Conservation (phyloP, 2,888 invertebrate species). For the Geophilus truncorum region DNA sequence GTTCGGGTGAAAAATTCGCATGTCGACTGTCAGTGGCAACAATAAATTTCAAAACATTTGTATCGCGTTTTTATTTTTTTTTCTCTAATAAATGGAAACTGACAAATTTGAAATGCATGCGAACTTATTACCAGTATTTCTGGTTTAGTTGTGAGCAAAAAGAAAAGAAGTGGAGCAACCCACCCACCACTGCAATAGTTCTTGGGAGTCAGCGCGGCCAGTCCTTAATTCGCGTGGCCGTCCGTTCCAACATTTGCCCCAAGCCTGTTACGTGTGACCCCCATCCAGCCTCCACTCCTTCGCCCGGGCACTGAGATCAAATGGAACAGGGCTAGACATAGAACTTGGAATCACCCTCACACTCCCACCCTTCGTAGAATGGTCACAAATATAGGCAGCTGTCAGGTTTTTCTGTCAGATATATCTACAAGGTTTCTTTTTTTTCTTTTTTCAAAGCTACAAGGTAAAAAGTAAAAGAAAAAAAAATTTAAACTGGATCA, state of each 20-base stretch:
- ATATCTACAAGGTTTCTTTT: neutral
- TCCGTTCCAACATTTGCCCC: constrained; percentile 20
- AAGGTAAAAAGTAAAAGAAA: neutral
- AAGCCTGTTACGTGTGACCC: constrained; percentile 27
- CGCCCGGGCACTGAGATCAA: constrained; percentile 3
- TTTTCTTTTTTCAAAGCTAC: neutral
- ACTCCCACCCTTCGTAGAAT: constrained; percentile 7
- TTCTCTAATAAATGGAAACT: neutral
- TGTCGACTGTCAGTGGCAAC: neutral
- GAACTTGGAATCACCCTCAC: neutral
- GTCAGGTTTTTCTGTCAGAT: constrained; percentile 25
- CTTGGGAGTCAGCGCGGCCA: constrained; percentile 27
- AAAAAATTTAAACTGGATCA: neutral
- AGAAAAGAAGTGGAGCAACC: constrained; percentile 21
- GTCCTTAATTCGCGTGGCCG: constrained; percentile 21
- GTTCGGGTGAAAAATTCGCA: neutral
- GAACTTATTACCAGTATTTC: constrained; percentile 2
- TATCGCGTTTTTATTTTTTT: neutral
- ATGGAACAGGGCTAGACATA: constrained; percentile 16
- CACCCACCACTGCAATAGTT: constrained; percentile 15
- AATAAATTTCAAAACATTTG: neutral
- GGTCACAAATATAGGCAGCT: constrained; percentile 21
- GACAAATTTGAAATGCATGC: constrained; percentile 5
- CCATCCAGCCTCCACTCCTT: constrained; percentile 13
- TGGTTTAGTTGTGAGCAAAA: constrained; percentile 25